phyloP scores from a whole-genome alignment of 2,797 vertebrate genomes.

The Microhierax caerulescens region DNA sequence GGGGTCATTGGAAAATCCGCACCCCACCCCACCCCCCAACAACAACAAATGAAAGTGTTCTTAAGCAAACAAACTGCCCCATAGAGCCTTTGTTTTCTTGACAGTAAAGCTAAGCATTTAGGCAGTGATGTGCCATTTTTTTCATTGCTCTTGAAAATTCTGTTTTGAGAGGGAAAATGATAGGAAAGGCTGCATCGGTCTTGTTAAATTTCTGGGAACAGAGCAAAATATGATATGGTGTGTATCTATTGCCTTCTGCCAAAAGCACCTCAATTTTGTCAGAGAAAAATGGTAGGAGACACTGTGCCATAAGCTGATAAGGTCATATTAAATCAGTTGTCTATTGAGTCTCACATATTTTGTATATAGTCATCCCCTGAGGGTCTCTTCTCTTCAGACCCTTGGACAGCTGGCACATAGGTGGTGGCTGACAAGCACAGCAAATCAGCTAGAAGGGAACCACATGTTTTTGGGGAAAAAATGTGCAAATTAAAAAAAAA shows the following conservation, averaged over 20 bases:
- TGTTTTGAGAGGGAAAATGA: background rate
- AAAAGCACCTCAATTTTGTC: slow-evolving; percentile 48
- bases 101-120: background rate
- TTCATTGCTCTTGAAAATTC: background rate
- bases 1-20: background rate
- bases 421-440: slow-evolving; percentile 38
- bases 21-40: background rate
- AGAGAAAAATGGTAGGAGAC: slow-evolving; percentile 57
- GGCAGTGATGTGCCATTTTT: background rate
- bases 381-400: slow-evolving; percentile 19
- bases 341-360: slow-evolving; percentile 57
- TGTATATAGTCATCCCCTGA: slow-evolving; percentile 29
- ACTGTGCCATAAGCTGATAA: slow-evolving; percentile 66
- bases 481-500: background rate
- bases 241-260: slow-evolving; percentile 60
- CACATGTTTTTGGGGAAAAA: background rate
- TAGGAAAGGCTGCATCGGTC: slow-evolving; percentile 22
- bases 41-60: background rate
- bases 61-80: background rate
- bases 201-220: slow-evolving; percentile 37
- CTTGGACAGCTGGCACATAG: slow-evolving; percentile 7
- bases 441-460: background rate
- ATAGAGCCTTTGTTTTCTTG: background rate
- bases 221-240: slow-evolving; percentile 42
- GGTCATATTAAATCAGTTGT: slow-evolving; percentile 70